Conservation (phyloP, 2,797 vertebrate species). For the Catostomus latipinnis region DNA sequence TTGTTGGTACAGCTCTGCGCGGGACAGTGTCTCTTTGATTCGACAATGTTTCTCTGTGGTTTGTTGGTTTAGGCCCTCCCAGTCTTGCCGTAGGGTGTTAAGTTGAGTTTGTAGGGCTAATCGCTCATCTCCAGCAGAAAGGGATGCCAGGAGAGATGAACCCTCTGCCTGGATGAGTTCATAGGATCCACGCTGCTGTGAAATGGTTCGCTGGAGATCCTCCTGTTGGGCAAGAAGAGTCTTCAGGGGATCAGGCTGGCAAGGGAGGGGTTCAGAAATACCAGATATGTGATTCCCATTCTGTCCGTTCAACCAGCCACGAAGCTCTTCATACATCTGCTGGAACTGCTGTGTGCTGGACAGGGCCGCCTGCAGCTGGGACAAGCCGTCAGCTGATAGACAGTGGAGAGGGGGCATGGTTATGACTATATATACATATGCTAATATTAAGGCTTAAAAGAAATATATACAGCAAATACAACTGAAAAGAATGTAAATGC, state of each 20-base stretch:
- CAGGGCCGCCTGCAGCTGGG: slow-evolving; percentile 93
- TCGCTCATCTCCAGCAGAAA: slow-evolving; percentile 88
- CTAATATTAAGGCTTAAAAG: not conserved
- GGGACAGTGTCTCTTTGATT: slow-evolving; percentile 86
- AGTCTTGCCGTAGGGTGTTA: slow-evolving; percentile 83
- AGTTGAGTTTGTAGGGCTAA: slow-evolving; percentile 85
- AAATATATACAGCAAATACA: too few species aligned
- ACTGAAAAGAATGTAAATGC: too few species aligned
- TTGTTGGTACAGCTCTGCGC: slow-evolving; percentile 88
- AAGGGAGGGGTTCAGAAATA: slow-evolving; percentile 81
- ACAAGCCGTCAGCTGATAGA: slow-evolving; percentile 89
- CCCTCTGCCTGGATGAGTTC: slow-evolving; percentile 93
- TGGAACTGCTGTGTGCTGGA: slow-evolving; percentile 98
- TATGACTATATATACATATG: not conserved
- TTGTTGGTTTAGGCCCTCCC: slow-evolving; percentile 87
- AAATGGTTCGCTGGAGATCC: slow-evolving; percentile 88
- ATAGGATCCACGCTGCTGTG: slow-evolving; percentile 93
- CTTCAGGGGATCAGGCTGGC: slow-evolving; percentile 83
- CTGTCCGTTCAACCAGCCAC: slow-evolving; percentile 89
- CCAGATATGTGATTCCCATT: slow-evolving; percentile 73
- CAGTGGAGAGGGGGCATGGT: not conserved
- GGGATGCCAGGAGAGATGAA: slow-evolving; percentile 85
- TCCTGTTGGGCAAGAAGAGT: slow-evolving; percentile 86
- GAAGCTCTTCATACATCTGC: slow-evolving; percentile 96
- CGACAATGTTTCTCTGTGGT: slow-evolving; percentile 79